Conservation (phyloP, 2,797 vertebrate genomes). For the Pantherophis vulpinus region DNA sequence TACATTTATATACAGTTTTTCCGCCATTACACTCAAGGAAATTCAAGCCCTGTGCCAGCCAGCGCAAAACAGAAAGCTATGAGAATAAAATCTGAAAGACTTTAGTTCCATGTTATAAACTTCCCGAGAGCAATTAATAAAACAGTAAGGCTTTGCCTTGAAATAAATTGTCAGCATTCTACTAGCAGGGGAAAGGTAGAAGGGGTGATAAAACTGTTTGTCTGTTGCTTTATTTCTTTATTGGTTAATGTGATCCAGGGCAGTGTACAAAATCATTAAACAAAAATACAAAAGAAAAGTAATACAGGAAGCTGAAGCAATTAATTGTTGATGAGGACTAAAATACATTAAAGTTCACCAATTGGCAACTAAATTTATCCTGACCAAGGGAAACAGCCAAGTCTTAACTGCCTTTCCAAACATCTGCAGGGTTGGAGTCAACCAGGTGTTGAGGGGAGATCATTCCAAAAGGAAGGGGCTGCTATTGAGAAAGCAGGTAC, state of each 20-base stretch:
- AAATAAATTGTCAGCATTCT: not conserved
- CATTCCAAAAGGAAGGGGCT: not conserved
- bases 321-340: not conserved
- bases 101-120: not conserved
- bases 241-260: not conserved
- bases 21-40: not conserved
- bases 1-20: not conserved
- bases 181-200: not conserved
- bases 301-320: not conserved
- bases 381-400: not conserved
- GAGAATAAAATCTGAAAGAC: not conserved
- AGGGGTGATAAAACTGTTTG: not conserved
- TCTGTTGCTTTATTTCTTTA: not conserved
- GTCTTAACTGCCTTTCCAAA: not conserved
- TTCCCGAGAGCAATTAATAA: not conserved
- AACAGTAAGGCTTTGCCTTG: not conserved
- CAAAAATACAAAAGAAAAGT: not conserved
- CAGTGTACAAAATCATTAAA: not conserved
- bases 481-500: not conserved
- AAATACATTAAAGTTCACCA: not conserved
- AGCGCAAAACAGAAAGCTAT: not conserved
- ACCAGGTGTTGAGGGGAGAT: not conserved
- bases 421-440: not conserved
- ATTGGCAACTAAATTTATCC: not conserved
- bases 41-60: not conserved